Conservation (phyloP, 2,888 invertebrate species). For the Polymixis flavicincta region DNA sequence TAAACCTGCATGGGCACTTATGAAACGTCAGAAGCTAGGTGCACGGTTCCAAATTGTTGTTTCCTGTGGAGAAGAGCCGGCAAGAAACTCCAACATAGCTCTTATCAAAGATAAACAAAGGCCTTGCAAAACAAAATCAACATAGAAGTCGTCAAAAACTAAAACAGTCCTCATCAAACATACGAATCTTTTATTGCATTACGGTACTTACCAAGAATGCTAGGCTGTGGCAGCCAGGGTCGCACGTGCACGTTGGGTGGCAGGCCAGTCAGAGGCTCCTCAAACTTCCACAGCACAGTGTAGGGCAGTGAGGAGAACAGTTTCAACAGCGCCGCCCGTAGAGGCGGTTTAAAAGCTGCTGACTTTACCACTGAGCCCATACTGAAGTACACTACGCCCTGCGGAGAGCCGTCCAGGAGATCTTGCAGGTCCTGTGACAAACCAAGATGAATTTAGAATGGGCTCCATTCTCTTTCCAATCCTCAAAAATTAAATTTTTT, state of each 20-base stretch:
- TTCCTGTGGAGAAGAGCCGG: no score
- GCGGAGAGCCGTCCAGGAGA: constrained; percentile 75
- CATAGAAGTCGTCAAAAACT: no score
- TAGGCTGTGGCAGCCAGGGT: constrained; percentile 89
- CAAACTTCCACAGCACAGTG: constrained; percentile 89
- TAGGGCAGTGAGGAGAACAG: constrained; percentile 75
- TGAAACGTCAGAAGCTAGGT: no score
- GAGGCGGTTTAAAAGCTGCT: constrained; percentile 64
- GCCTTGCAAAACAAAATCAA: background rate
- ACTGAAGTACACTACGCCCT: constrained; percentile 84
- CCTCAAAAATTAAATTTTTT: background rate
- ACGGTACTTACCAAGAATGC: constrained; percentile 83
- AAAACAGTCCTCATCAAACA: background rate
- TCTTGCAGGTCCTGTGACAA: constrained; percentile 79
- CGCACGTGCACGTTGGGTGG: constrained; percentile 85
- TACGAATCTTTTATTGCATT: no score
- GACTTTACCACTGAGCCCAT: constrained; percentile 82
- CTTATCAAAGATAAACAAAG: background rate
- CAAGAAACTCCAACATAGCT: no score
- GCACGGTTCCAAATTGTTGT: no score
- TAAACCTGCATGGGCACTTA: no score
- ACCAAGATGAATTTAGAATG: background rate
- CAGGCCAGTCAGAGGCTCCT: constrained; percentile 75
- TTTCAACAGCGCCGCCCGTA: constrained; percentile 68
- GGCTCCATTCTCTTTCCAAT: background rate